Conservation (phyloP, 2,888 invertebrate species). For the Euplexia lucipara region DNA sequence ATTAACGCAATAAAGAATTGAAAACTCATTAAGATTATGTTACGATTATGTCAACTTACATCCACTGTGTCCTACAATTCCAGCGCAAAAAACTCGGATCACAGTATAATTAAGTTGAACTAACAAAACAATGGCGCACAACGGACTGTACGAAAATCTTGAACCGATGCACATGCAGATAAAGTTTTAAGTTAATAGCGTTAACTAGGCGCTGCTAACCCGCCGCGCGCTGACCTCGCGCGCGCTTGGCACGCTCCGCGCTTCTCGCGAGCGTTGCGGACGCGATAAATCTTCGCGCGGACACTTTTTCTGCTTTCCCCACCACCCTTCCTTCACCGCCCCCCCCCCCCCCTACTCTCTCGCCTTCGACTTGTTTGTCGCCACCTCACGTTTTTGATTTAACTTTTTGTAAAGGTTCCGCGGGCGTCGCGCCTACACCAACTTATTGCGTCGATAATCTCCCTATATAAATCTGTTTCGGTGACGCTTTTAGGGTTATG, state of each 20-base stretch:
- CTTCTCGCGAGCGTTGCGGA: constrained; percentile 69
- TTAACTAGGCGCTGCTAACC: constrained; percentile 41
- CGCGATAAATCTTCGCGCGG: constrained; percentile 79
- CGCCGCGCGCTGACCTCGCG: constrained; percentile 45
- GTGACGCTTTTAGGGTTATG: constrained; percentile 56
- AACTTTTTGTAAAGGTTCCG: constrained; percentile 79
- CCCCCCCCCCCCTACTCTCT: constrained; percentile 25
- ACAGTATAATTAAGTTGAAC: constrained; percentile 37
- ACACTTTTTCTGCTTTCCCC: constrained; percentile 70
- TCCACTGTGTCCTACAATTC: background rate
- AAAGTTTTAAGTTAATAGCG: constrained; percentile 53
- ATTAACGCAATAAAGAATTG: too few species aligned
- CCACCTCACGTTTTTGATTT: constrained; percentile 86
- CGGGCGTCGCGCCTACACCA: constrained; percentile 62
- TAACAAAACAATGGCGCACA: constrained; percentile 37
- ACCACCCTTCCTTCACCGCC: constrained; percentile 20
- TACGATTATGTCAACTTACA: background rate
- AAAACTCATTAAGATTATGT: background rate
- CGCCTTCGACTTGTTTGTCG: constrained; percentile 75
- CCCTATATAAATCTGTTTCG: constrained; percentile 69
- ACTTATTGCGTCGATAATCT: constrained; percentile 79
- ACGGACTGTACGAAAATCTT: constrained; percentile 39
- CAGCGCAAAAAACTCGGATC: constrained; percentile 17
- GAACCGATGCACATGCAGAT: constrained; percentile 48
- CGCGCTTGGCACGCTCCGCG: constrained; percentile 67